Evolutionary conservation across 30 jellyfish, hydroid and myxozoan species (phyloP).

Genomic region (Chrysaora quinquecirrha): DNA sequence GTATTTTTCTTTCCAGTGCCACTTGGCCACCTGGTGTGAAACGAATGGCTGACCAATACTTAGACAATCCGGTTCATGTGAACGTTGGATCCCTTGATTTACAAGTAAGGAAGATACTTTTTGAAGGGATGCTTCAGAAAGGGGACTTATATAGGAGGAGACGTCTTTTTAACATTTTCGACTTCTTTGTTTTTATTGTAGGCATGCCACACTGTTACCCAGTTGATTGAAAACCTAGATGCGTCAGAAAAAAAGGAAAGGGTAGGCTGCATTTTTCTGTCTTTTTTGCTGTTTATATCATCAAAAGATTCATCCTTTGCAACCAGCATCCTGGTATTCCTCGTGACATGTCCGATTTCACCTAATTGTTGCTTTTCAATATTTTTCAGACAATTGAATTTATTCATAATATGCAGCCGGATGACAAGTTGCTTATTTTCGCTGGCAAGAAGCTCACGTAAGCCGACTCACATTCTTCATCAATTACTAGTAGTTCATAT

Average conservation of each 20-base stretch:
- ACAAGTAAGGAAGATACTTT: constrained; percentile 38
- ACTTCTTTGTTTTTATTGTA: not conserved
- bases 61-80: constrained; percentile 81
- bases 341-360: too few relatives aligned
- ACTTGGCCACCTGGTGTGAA: constrained; percentile 99
- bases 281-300: not conserved
- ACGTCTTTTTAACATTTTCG: too few relatives aligned
- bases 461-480: too few relatives aligned
- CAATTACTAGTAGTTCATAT: too few relatives aligned
- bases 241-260: constrained; percentile 79
- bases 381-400: constrained; percentile 71
- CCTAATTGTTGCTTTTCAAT: too few relatives aligned
- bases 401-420: constrained; percentile 72
- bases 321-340: too few relatives aligned
- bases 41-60: constrained; percentile 93
- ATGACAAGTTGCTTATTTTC: constrained; percentile 81
- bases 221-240: constrained; percentile 71
- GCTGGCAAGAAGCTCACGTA: constrained; percentile 93
- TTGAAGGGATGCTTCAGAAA: too few relatives aligned
- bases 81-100: constrained; percentile 97
- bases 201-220: constrained; percentile 93
- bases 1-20: constrained; percentile 62
- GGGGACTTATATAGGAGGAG: too few relatives aligned
- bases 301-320: too few relatives aligned
- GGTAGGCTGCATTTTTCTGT: constrained; percentile 39